A percentile compares a stretch with the other conserved stretches of the same genome.
These are phyloP conservation scores for Hyphantria cunea DNA, from an alignment of 1,140 invertebrate species.

Conservation along the genomic window DNA sequence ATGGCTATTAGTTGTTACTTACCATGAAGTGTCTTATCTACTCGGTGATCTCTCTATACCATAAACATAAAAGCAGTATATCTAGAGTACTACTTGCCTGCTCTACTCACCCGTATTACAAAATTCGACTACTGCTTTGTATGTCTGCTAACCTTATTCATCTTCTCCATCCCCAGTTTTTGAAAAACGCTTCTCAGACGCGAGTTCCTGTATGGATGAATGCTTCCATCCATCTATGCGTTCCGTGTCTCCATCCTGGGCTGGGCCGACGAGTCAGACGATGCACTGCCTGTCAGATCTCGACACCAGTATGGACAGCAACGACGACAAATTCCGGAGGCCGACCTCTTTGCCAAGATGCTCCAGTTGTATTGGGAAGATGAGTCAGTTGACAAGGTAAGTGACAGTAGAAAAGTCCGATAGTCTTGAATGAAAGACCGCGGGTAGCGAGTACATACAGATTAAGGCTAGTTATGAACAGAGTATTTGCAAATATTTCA, in stretches of 20 bases:
- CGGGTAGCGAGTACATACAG: no score
- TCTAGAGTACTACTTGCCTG: no score
- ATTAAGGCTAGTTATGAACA: no score
- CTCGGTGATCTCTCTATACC: no score
- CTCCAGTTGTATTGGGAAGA: slow-evolving; percentile 89
- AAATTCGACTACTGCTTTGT: no score
- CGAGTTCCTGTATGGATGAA: slow-evolving; percentile 66
- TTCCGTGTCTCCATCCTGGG: slow-evolving; percentile 68
- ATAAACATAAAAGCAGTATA: no score
- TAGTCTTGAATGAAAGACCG: no score
- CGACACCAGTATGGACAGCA: slow-evolving; percentile 62
- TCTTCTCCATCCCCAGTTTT: slow-evolving; percentile 42
- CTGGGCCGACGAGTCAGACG: slow-evolving; percentile 61
- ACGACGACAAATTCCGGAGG: slow-evolving; percentile 59
- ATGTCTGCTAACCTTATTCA: no score
- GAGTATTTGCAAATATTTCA: no score
- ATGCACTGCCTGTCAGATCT: slow-evolving; percentile 73
- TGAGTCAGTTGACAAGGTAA: slow-evolving; percentile 84
- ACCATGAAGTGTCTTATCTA: no score
- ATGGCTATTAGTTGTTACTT: no score
- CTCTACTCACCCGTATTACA: no score
- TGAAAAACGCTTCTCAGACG: slow-evolving; percentile 73
- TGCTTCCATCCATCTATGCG: slow-evolving; percentile 64
- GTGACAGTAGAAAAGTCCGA: neutral
- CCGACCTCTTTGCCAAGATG: slow-evolving; percentile 84